Base-by-base conservation (phyloP, 1,140 invertebrate genomes). In the Colletes latitarsis region DNA sequence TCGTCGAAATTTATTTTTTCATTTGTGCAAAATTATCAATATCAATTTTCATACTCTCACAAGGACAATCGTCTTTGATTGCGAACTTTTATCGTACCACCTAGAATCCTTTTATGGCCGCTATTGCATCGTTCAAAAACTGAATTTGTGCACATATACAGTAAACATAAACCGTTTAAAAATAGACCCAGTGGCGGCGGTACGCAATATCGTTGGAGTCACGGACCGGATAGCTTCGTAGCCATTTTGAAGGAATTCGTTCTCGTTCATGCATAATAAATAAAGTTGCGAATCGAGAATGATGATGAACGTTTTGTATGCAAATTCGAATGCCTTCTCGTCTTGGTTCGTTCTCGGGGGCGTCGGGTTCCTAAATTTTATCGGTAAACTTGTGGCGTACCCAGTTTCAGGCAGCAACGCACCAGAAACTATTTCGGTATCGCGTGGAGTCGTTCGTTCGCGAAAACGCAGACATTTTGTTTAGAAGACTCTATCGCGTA, bases 241-340 rank as follows among this genome's bases (percentile, higher is more conserved):
- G 57, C n/a, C 6, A 14, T 21, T n/a, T 19, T 14, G 57, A 5
- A 6, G 30, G 6, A 58, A 21, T 21, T 19, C 6, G 5, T 58
- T 19, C 6, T 39, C 17, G 5, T 17, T 43, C 39, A 43, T 64
- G 62, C 62, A 64, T 64, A 43, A 64, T 43, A 64, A 64, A 64
- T 64, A 17, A 64, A 64, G 6, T 12, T 21, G 30, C 30, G 67
- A 53, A 39, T 30, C 49, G 19, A 4, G 17, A 30, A 52, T 15
- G 66, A 52, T 12, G 64, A 49, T 53, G 52, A 39, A 53, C 52
- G 67, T 69, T 53, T 55, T 69, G 67, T 69, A 69, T 69, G 67
- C 21, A 69, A 69, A 69, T 69, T 43, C 49, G 9, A 53, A 53
- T 53, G 14, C 49, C 21, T 68, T 6, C 41, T 30, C 30, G 30